Evolutionary conservation across 2,797 vertebrate genomes (phyloP).

Genomic region (Miichthys miiuy): DNA sequence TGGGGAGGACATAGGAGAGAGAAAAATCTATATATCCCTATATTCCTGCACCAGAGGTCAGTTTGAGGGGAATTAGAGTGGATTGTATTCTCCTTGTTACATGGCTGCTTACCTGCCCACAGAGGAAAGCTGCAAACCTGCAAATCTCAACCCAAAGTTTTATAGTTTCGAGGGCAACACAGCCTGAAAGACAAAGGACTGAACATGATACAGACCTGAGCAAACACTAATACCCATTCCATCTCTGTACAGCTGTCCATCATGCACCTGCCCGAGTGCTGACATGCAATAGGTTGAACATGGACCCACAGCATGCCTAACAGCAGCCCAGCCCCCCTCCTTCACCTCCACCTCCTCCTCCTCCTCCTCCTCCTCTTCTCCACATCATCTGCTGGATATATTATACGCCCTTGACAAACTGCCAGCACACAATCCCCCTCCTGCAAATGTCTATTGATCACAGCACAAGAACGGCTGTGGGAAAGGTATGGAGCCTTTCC

Average conservation of each 20-base stretch:
- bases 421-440: conserved; percentile 55
- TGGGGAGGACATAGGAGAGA: neutral
- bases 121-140: conserved; percentile 36
- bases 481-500: conserved; percentile 47
- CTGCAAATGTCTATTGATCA: conserved; percentile 69
- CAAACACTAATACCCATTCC: neutral
- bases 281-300: conserved; percentile 63
- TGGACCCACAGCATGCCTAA: conserved; percentile 65
- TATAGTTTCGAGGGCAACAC: neutral
- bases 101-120: conserved; percentile 47
- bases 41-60: conserved; percentile 62
- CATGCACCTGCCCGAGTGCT: conserved; percentile 59
- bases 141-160: conserved; percentile 37
- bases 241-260: conserved; percentile 47
- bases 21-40: conserved; percentile 11
- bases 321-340: conserved; percentile 53
- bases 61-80: conserved; percentile 52
- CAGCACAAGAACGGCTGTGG: conserved; percentile 51
- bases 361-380: conserved; percentile 38
- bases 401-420: conserved; percentile 78
- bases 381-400: conserved; percentile 73
- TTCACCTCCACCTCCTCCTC: conserved; percentile 32
- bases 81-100: conserved; percentile 25
- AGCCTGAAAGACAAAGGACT: neutral
- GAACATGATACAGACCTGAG: conserved; percentile 9